Percentiles rank a stretch among this genome's conserved stretches.
These are phyloP conservation scores for Cebus imitator DNA, from an alignment of 2,113 vertebrate species.

Conservation along the genomic window DNA sequence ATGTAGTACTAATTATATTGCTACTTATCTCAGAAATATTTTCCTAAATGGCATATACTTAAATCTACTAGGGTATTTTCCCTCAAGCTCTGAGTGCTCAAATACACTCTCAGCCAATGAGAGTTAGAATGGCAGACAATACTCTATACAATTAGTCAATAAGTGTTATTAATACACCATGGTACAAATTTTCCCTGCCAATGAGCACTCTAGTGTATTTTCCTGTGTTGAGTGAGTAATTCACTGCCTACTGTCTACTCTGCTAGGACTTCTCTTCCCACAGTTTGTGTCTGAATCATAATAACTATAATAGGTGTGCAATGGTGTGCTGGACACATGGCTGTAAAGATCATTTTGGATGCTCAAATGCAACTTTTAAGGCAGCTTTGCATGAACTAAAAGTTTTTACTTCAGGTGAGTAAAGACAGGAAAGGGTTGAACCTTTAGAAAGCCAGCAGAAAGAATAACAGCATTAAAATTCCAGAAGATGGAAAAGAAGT, in stretches of 20 bases:
- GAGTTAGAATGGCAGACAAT: conserved; percentile 39
- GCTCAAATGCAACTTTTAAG: conserved; percentile 52
- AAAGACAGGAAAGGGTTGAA: conserved; percentile 10
- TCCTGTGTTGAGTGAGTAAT: conserved; percentile 22
- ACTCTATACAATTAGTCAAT: conserved; percentile 11
- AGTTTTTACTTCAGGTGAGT: conserved; percentile 1
- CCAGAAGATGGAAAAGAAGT: conserved; percentile 30
- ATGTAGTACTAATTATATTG: conserved; percentile 42
- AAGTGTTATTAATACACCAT: neutral
- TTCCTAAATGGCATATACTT: conserved; percentile 45
- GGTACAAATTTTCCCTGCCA: neutral
- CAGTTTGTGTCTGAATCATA: conserved; percentile 7
- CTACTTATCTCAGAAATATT: conserved; percentile 54
- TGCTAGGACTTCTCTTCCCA: conserved; percentile 7
- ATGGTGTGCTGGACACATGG: neutral
- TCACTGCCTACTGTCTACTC: neutral
- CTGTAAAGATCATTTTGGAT: conserved; percentile 16
- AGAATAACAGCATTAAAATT: conserved; percentile 45
- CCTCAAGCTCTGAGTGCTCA: conserved; percentile 13
- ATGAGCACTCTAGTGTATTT: conserved; percentile 23
- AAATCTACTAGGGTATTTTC: conserved; percentile 5
- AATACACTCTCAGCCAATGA: conserved; percentile 50
- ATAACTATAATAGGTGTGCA: neutral
- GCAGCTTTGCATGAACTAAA: neutral
- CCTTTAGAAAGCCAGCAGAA: conserved; percentile 14